Base-by-base conservation (phyloP, 1,140 invertebrate species). In the Musca vetustissima region DNA sequence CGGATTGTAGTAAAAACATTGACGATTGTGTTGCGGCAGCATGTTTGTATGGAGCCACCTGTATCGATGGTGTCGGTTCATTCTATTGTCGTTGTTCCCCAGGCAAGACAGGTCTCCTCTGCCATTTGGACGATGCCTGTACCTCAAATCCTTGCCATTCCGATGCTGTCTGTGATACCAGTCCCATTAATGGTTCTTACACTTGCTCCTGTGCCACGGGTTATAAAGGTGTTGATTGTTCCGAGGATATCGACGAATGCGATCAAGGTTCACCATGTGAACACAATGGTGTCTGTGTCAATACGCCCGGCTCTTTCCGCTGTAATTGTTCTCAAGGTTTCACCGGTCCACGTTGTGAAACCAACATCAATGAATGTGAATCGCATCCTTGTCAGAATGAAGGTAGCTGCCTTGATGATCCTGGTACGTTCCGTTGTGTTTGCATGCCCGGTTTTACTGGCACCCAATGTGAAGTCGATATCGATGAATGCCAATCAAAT, bases 371-470 rank as follows among this genome's bases (percentile, higher is more conserved):
- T 83, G 96, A 98, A 80, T 97, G 95, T 83, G 94, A 96, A 80
- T 94, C 93, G 4, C 94, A 95, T 83, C 95, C 95, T 0, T 97
- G 95, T 83, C 91, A 94, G 75, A 97, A 97, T 81, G 93, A 96
- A 74, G 95, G 95, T 59, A 96, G 94, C 53, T 98, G 95, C 76
- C 85, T 97, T 65, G 95, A 97, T 76, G 94, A 97, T 85, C 92
- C 94, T n/a, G 95, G 95, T 4, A 96, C 93, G 6, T 97, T 96
- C 84, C 86, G 94, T 73, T 97, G 95, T 77, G 93, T 97, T 76
- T 98, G 96, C 83, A 98, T 98, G 95, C 95, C 95, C 81, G 95
- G 94, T 65, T 97, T 94, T 75, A 94, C 92, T 4, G 95, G 95
- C 0, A 93, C 90, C 0, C 93, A 96, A 75, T 97, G 95, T 81